Evolutionary conservation across 2,113 vertebrate species (phyloP), one percentile per base, ranked within the genome.

Genomic region (Ondatra zibethicus): DNA sequence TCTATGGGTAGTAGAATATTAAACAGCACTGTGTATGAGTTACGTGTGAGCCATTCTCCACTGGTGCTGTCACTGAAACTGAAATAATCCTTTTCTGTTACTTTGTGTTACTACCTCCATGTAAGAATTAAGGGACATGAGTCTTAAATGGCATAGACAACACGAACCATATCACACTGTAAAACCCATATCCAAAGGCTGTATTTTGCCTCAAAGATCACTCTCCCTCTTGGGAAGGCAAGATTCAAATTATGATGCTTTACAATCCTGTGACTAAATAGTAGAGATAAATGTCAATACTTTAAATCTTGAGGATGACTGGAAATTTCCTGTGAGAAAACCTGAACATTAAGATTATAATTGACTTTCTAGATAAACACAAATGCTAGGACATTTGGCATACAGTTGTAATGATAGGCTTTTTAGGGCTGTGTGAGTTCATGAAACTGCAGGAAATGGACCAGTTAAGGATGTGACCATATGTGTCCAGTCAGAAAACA

Each of bases 281-380:
- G 52, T 65, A 16, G 61, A 93, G 9, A 85, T 66, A 55, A 87
- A 42, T 33, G 25, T 12, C 12, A 45, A 52, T 7, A 55, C n/a
- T 31, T 96, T 70, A 76, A 81, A 61, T 68, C 39, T 52, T n/a
- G 27, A 75, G 33, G 77, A 29, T 63, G 21, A 7, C 55, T 88
- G 13, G 52, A 91, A 70, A 75, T 75, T n/a, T 91, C 63, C 52
- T 93, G 65, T 81, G 63, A 45, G 58, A 73, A 97, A 97, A 76
- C 36, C 36, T 93, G 50, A 97, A 76, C 63, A 72, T 81, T 82
- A 85, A 88, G 3, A 76, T n/a, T 91, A 72, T 81, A 63, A 10
- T 36, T 36, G 29, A 8, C 77, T 92, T 95, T 82, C 87, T 85
- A 94, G 58, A 95, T 50, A 75, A 93, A 86, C 39, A 73, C 75